Evolutionary conservation across 1,140 invertebrate species (phyloP).

Genomic region (Aphelinus certus): DNA sequence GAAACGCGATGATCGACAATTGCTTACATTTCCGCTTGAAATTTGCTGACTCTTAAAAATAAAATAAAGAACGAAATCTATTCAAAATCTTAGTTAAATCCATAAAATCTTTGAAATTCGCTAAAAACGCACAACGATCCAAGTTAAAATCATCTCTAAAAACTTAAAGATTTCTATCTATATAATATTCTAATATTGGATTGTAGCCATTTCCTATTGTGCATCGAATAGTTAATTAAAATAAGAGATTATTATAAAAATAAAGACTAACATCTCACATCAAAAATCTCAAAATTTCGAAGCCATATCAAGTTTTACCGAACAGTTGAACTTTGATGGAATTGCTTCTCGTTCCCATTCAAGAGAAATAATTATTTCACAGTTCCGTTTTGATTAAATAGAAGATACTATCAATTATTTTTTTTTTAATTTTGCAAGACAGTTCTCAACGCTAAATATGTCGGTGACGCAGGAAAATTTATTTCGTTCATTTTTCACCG

Average conservation of each 20-base stretch:
- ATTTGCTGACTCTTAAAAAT: constrained; percentile 13
- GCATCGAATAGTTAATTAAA: background rate
- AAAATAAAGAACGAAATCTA: constrained; percentile 22
- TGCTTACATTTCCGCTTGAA: constrained; percentile 19
- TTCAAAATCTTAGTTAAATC: constrained; percentile 17
- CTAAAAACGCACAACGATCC: constrained; percentile 36
- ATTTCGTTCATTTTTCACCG: too few species aligned
- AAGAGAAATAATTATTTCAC: too few species aligned
- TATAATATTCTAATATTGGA: constrained; percentile 34
- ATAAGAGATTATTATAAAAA: background rate
- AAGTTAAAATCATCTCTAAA: constrained; percentile 43
- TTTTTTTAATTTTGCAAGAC: too few species aligned
- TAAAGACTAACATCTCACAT: background rate
- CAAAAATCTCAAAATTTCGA: background rate
- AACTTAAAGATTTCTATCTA: constrained; percentile 41
- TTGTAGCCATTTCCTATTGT: constrained; percentile 23
- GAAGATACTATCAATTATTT: too few species aligned
- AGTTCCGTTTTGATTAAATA: too few species aligned
- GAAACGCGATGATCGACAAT: constrained; percentile 19
- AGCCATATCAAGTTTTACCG: too few species aligned
- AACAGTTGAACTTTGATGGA: too few species aligned
- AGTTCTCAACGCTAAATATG: too few species aligned
- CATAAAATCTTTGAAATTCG: constrained; percentile 33
- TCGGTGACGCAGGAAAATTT: too few species aligned
- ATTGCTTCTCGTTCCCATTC: too few species aligned